A percentile compares a stretch with the other conserved stretches of the same genome.
Evolutionary conservation across 2,113 vertebrate genomes (phyloP).

Genomic region (Petroica traversi): DNA sequence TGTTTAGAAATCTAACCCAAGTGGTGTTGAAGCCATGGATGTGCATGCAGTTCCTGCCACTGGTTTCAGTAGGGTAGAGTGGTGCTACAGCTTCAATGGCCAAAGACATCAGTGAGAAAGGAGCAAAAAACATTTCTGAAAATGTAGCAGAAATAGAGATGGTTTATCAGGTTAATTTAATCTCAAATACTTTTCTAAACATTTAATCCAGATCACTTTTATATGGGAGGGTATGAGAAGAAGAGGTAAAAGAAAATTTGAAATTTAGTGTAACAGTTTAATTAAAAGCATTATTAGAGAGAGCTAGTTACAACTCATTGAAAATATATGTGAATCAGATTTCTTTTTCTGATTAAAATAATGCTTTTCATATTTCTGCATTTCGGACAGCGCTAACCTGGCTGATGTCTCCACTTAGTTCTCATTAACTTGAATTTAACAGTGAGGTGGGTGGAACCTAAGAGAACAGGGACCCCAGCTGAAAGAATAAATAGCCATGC

Average conservation of each 20-base stretch:
- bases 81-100: background rate
- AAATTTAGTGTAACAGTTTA: constrained; percentile 37
- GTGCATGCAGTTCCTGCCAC: background rate
- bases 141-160: background rate
- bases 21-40: background rate
- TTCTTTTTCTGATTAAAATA: background rate
- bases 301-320: constrained; percentile 21
- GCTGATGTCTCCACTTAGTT: background rate
- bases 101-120: background rate
- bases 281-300: constrained; percentile 38
- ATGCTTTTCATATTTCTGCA: background rate
- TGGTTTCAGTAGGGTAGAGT: background rate
- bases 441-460: background rate
- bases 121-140: background rate
- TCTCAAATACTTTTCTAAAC: background rate
- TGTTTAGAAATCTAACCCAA: background rate
- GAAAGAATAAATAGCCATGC: background rate
- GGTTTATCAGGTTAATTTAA: background rate
- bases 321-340: background rate
- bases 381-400: background rate
- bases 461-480: background rate
- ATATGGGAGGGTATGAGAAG: background rate
- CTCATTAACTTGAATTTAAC: constrained; percentile 8
- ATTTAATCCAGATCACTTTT: background rate
- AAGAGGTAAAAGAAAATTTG: background rate